phyloP scores from a whole-genome alignment of 23 tunicate species.

The Clavelina lepadiformis region DNA sequence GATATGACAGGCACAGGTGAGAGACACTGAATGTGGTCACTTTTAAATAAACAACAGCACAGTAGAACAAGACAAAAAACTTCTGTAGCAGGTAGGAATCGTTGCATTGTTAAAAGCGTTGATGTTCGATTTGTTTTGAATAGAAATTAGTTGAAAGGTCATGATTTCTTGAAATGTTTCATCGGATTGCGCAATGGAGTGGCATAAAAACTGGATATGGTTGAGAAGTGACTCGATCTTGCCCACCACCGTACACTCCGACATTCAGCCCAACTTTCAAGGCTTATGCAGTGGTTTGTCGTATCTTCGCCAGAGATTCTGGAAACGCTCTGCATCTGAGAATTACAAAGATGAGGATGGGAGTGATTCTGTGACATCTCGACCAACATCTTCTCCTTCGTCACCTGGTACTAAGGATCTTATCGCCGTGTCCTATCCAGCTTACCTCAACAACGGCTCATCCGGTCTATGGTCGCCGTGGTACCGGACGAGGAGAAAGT shows the following conservation, averaged over 20 bases:
- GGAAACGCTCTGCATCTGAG: background rate
- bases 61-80: too few species aligned
- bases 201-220: constrained; percentile 32
- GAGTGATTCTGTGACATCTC: background rate
- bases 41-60: too few species aligned
- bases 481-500: background rate
- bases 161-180: too few species aligned
- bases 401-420: background rate
- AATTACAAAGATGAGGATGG: background rate
- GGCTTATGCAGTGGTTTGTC: background rate
- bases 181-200: constrained; percentile 27
- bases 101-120: too few species aligned
- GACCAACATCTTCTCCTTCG: background rate
- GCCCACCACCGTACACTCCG: constrained; percentile 6
- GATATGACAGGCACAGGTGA: too few species aligned
- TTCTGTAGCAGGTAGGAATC: too few species aligned
- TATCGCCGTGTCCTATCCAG: constrained; percentile 15
- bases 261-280: background rate
- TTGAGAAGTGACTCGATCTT: constrained; percentile 22
- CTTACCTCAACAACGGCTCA: constrained; percentile 28
- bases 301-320: constrained; percentile 14
- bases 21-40: too few species aligned
- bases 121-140: too few species aligned
- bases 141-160: too few species aligned
- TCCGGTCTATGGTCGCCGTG: background rate